Percentiles rank a stretch among this genome's conserved stretches.
phyloP scores from a whole-genome alignment of 92 coral and sea anemone species.

The Heteractis magnifica region DNA sequence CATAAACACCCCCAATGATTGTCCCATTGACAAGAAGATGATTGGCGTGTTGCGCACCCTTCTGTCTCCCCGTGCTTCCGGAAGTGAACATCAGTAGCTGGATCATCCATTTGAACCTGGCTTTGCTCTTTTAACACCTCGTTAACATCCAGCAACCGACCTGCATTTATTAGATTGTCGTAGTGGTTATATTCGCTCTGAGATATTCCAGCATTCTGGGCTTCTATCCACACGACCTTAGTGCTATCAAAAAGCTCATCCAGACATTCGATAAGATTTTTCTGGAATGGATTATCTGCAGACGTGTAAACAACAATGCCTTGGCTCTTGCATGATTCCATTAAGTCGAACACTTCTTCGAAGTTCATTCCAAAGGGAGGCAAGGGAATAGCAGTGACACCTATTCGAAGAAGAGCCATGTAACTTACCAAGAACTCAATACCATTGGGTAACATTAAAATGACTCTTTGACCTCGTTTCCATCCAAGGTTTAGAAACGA shows the following conservation, averaged over 20 bases:
- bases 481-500: constrained; percentile 34
- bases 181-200: neutral
- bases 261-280: neutral
- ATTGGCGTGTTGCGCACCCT: constrained; percentile 46
- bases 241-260: constrained; percentile 1
- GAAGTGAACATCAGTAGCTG: constrained; percentile 35
- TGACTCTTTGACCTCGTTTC: constrained; percentile 46
- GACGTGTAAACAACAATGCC: neutral
- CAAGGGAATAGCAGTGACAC: constrained; percentile 17
- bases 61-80: constrained; percentile 50
- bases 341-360: constrained; percentile 8
- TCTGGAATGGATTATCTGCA: neutral
- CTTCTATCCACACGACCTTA: neutral
- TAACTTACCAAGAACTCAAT: constrained; percentile 36
- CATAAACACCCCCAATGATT: constrained; percentile 18
- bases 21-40: constrained; percentile 33
- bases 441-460: constrained; percentile 32
- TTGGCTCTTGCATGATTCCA: constrained; percentile 10
- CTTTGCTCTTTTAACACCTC: neutral
- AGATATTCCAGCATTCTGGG: neutral
- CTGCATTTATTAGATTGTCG: constrained; percentile 13
- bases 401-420: constrained; percentile 52
- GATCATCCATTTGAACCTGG: constrained; percentile 21
- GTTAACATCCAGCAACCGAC: neutral
- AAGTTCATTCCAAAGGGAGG: neutral